phyloP scores from a whole-genome alignment of 2,888 invertebrate species.

The Tetragonisca angustula region DNA sequence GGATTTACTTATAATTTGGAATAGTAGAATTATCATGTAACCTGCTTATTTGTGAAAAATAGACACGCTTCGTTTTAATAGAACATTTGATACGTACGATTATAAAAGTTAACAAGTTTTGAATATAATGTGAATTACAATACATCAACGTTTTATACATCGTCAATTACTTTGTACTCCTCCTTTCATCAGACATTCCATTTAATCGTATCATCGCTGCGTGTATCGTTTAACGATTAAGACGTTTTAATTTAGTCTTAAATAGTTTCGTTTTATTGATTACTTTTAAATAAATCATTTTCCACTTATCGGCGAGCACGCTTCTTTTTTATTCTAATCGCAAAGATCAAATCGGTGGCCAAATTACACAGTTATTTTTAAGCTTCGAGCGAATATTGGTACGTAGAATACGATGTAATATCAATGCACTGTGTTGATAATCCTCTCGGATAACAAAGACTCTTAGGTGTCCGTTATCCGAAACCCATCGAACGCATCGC shows the following conservation, averaged over 20 bases:
- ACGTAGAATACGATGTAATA: conserved; percentile 22
- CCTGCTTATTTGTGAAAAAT: neutral
- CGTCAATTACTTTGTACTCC: neutral
- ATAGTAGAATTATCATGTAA: neutral
- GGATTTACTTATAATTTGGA: neutral
- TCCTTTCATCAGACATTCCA: neutral
- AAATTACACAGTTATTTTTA: neutral
- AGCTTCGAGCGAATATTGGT: neutral
- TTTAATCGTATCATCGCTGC: neutral
- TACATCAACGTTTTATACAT: neutral
- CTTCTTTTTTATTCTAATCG: neutral
- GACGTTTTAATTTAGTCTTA: no score
- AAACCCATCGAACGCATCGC: conserved; percentile 57
- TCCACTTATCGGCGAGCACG: neutral
- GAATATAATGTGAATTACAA: conserved; percentile 3
- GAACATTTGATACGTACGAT: neutral
- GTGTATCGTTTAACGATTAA: neutral
- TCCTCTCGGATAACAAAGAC: conserved; percentile 63
- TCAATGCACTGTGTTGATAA: conserved; percentile 31
- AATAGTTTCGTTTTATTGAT: neutral
- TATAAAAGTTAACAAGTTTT: conserved; percentile 6
- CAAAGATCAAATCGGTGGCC: neutral
- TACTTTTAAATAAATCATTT: neutral
- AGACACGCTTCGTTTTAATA: neutral
- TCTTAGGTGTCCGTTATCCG: conserved; percentile 69